Conservation (phyloP, 2,797 vertebrate species). For the Fundulus diaphanus region DNA sequence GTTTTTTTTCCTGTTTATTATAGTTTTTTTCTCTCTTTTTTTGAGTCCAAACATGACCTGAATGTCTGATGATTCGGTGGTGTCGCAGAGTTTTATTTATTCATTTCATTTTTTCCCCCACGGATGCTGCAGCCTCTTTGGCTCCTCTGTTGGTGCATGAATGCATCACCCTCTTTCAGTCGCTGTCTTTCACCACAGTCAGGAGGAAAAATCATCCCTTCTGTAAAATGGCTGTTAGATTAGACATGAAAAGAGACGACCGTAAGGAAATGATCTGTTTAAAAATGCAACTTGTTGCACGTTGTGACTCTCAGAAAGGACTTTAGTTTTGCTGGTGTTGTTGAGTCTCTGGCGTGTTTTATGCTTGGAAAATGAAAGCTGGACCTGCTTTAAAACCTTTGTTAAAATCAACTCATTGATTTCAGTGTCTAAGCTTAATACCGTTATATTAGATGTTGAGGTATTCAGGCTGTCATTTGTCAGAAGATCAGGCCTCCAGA, state of each 20-base stretch:
- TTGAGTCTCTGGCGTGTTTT: too few species aligned
- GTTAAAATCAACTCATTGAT: not conserved
- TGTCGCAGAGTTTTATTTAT: not conserved
- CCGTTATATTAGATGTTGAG: not conserved
- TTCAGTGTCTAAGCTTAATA: not conserved
- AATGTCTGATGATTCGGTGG: constrained; percentile 12
- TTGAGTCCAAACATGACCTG: not conserved
- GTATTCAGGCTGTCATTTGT: not conserved
- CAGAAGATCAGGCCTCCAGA: constrained; percentile 41
- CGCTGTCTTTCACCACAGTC: not conserved
- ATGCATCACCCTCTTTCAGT: not conserved
- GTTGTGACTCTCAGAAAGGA: not conserved
- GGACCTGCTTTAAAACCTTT: not conserved
- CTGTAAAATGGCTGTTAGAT: not conserved
- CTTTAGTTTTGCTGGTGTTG: not conserved
- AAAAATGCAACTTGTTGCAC: not conserved
- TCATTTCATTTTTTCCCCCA: not conserved
- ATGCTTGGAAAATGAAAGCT: not conserved
- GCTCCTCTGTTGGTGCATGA: not conserved
- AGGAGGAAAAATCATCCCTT: not conserved
- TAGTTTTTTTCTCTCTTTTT: constrained; percentile 3
- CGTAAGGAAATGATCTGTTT: not conserved
- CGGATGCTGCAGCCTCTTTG: constrained; percentile 34
- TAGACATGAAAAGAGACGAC: not conserved
- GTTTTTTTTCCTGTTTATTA: not conserved